phyloP scores from a whole-genome alignment of 2,113 vertebrate genomes.

The Periophthalmodon schlosseri region DNA sequence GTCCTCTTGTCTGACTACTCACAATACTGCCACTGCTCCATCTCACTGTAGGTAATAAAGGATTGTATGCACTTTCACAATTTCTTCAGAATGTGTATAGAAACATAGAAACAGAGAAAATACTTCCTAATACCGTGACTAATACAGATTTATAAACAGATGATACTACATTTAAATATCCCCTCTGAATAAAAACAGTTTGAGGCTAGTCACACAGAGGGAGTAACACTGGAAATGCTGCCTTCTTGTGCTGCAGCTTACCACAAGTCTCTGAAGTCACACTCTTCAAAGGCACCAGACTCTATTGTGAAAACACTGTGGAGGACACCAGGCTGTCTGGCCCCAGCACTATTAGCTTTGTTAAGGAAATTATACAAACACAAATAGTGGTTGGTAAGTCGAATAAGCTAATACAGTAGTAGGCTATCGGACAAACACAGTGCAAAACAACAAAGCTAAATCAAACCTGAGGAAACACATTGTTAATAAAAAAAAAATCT shows the following conservation, averaged over 20 bases:
- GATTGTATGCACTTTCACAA: neutral
- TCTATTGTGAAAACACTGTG: conserved; percentile 9
- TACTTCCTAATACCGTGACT: neutral
- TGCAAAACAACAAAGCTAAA: neutral
- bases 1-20: too few relatives aligned
- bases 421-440: neutral
- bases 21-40: too few relatives aligned
- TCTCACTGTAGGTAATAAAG: too few relatives aligned
- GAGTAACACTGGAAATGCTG: neutral
- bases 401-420: neutral
- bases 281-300: conserved; percentile 8
- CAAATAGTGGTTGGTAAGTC: neutral
- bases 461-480: neutral
- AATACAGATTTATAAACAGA: neutral
- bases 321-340: conserved; percentile 7
- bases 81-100: neutral
- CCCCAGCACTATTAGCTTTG: neutral
- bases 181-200: neutral
- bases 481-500: neutral
- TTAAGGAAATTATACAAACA: conserved; percentile 4
- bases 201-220: neutral
- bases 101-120: neutral
- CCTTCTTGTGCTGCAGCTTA: conserved; percentile 8
- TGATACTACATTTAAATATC: neutral
- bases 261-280: conserved; percentile 8